phyloP scores from a whole-genome alignment of 2,888 invertebrate genomes.

The Xestia sexstrigata region DNA sequence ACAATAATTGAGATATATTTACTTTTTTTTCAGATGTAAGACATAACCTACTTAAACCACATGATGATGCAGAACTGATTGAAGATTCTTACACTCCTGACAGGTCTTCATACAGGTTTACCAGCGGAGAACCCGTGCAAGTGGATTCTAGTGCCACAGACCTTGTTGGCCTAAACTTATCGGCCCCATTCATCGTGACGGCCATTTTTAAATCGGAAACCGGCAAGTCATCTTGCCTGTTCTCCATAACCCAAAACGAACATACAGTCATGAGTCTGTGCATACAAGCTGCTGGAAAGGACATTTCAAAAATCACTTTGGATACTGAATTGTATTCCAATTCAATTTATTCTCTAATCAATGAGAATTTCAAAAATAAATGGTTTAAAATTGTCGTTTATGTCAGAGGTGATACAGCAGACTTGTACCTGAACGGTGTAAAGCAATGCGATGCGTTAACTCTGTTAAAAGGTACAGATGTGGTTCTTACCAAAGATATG shows the following conservation, averaged over 20 bases:
- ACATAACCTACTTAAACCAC: neutral
- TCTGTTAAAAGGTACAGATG: neutral
- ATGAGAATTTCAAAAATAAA: slow-evolving; percentile 26
- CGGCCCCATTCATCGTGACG: slow-evolving; percentile 74
- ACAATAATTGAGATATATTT: neutral
- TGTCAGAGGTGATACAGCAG: slow-evolving; percentile 60
- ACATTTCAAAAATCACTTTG: slow-evolving; percentile 60
- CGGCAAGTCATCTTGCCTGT: slow-evolving; percentile 69
- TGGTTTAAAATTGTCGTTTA: slow-evolving; percentile 67
- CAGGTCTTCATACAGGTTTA: neutral
- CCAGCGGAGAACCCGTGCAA: neutral
- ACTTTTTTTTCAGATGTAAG: slow-evolving; percentile 6
- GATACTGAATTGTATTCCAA: slow-evolving; percentile 10
- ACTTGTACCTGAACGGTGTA: slow-evolving; percentile 62
- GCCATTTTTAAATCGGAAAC: slow-evolving; percentile 71
- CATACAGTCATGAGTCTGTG: slow-evolving; percentile 69
- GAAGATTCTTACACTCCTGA: slow-evolving; percentile 8
- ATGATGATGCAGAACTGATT: neutral
- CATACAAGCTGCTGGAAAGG: slow-evolving; percentile 54
- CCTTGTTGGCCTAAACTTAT: slow-evolving; percentile 54
- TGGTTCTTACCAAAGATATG: slow-evolving; percentile 14
- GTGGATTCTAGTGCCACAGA: neutral
- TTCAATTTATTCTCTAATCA: slow-evolving; percentile 13
- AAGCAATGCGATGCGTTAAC: neutral
- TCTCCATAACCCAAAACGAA: slow-evolving; percentile 72